These are phyloP conservation scores for Drosophila setifemur DNA, from an alignment of 1,140 invertebrate genomes.

Conservation along the genomic window DNA sequence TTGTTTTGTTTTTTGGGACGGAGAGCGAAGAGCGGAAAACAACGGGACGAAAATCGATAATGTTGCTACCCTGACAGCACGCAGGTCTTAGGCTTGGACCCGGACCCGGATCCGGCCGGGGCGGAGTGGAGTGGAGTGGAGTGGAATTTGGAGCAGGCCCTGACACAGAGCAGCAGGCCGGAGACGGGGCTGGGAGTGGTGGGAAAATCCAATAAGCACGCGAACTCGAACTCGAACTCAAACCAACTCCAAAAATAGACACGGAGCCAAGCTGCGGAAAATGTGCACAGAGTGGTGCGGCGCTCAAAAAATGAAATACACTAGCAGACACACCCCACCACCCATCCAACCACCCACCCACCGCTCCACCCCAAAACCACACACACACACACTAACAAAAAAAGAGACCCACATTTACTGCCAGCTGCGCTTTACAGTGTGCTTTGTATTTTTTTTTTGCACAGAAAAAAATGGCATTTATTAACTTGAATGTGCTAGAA, in stretches of 20 bases:
- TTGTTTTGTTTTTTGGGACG: constrained; percentile 50
- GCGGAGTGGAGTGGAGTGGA: neutral
- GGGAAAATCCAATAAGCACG: constrained; percentile 69
- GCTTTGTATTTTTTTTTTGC: constrained; percentile 10
- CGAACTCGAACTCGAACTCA: constrained; percentile 51
- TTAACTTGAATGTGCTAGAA: neutral
- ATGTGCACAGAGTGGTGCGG: constrained; percentile 40
- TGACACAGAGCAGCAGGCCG: constrained; percentile 22
- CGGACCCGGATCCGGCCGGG: constrained; percentile 2
- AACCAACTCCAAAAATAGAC: constrained; percentile 73
- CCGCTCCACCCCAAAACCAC: constrained; percentile 1
- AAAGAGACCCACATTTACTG: constrained; percentile 23
- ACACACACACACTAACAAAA: neutral
- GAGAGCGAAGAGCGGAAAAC: constrained; percentile 53
- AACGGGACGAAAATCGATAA: constrained; percentile 67
- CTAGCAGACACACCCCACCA: constrained; percentile 24
- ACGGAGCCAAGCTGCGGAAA: constrained; percentile 62
- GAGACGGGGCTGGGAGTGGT: neutral
- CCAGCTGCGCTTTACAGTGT: constrained; percentile 20
- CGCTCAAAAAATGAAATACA: constrained; percentile 55
- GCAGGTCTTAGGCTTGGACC: constrained; percentile 5
- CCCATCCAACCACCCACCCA: constrained; percentile 5
- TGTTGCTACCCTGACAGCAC: constrained; percentile 41
- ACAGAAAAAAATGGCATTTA: constrained; percentile 5
- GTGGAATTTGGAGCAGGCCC: constrained; percentile 53